Evolutionary conservation across 2,113 vertebrate genomes (phyloP), one percentile per base, ranked within the genome.

Genomic region (Epinephelus moara): DNA sequence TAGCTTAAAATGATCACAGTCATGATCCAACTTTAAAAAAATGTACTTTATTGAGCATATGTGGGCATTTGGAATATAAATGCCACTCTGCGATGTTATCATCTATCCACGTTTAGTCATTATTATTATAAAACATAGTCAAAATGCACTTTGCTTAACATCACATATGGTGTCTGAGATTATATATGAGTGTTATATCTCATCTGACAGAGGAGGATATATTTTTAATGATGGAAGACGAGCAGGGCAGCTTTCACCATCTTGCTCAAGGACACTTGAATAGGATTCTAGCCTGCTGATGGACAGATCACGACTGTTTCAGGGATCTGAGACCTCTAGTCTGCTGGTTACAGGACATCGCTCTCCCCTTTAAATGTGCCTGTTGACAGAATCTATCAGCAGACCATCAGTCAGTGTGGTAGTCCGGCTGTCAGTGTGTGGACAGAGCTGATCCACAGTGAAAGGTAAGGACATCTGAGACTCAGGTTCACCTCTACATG

Each of bases 361-460:
- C 25, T 19, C 56, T 42, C 49, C 19, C 33, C 57, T 71, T 81
- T 78, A 64, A 63, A 87, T 75, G 80, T 52, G 23, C 45, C 4
- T 45, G 77, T 69, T 85, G 89, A 87, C 78, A 84, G 86, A 76
- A 75, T 18, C 75, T 68, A 80, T 92, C 84, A 80, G 69, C 53
- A 19, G 52, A 33, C 81, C 73, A 77, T 86, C 78, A n/a, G 82
- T 88, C 78, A 80, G 67, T 0, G 37, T n/a, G 59, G 52, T 70
- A n/a, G 19, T 72, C 66, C 45, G n/a, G 52, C 14, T 78, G 82
- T 78, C 81, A 40, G 79, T 11, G 3, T 9, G 37, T 6, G 13
- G 30, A 33, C 70, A 42, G 19, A 0, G 21, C 64, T 73, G 85
- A 71, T 37, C 14, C 55, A 14, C 56, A 0, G 13, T 86, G 89